These are phyloP conservation scores for Corticium candelabrum DNA, from an alignment of 37 sponge, comb jelly and placozoan genomes.

Conservation along the genomic window DNA sequence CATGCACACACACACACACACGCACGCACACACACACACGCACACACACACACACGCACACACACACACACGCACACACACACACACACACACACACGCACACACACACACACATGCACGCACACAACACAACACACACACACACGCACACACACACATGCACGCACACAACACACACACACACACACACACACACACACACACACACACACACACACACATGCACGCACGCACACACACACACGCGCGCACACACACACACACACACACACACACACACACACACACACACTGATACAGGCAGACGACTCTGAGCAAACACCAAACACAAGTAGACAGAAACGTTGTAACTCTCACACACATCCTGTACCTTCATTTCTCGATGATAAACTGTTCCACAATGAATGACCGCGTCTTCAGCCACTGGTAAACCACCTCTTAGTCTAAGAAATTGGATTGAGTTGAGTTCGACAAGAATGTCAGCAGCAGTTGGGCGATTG, in stretches of 20 bases:
- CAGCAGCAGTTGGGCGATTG: slow-evolving; percentile 44
- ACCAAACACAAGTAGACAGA: background rate
- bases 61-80: background rate
- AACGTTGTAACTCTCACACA: background rate
- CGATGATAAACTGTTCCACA: background rate
- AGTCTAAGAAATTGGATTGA: slow-evolving; percentile 5
- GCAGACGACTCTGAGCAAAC: background rate
- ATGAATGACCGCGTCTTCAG: slow-evolving; percentile 1
- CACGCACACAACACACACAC: too few relatives aligned
- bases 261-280: too few relatives aligned
- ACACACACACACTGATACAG: background rate
- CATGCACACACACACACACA: background rate
- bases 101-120: too few relatives aligned
- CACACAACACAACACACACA: too few relatives aligned
- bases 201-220: too few relatives aligned
- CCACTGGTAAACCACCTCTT: background rate
- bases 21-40: background rate
- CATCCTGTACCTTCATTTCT: background rate
- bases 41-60: background rate
- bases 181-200: too few relatives aligned
- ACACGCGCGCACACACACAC: too few relatives aligned
- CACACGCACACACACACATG: too few relatives aligned
- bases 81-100: background rate
- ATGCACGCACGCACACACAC: too few relatives aligned
- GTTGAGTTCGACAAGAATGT: slow-evolving; percentile 24